These are phyloP conservation scores for Scomberomorus guttatus DNA, from an alignment of 2,797 vertebrate species.

Conservation along the genomic window DNA sequence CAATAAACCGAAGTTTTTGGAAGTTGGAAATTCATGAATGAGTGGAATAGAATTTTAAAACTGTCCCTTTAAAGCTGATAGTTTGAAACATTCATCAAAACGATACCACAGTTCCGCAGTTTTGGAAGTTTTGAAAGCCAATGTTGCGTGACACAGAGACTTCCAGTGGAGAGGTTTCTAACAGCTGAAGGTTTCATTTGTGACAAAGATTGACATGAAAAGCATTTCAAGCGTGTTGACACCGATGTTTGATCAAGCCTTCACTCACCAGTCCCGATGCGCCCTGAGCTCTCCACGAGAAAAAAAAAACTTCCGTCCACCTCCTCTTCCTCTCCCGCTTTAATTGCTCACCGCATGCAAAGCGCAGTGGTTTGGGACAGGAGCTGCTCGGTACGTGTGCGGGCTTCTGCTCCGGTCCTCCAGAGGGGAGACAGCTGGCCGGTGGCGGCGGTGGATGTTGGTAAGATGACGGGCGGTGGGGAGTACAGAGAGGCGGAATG, in stretches of 20 bases:
- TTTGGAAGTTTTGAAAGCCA: neutral
- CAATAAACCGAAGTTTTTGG: neutral
- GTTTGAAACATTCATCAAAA: neutral
- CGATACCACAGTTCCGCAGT: neutral
- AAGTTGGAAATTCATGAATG: neutral
- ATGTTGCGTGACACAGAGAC: neutral
- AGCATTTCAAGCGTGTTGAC: neutral
- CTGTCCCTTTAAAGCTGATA: neutral
- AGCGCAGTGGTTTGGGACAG: constrained; percentile 41
- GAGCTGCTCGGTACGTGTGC: constrained; percentile 7
- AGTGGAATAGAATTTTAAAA: neutral
- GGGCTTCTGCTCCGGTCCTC: constrained; percentile 26
- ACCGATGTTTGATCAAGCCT: neutral
- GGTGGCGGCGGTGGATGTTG: neutral
- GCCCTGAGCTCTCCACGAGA: constrained; percentile 63
- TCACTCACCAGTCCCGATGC: constrained; percentile 82
- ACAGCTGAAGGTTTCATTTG: neutral
- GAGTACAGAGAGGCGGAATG: neutral
- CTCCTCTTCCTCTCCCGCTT: constrained; percentile 64
- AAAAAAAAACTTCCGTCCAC: constrained; percentile 74
- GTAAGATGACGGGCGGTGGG: constrained; percentile 8
- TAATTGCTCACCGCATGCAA: constrained; percentile 71
- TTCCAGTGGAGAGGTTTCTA: neutral
- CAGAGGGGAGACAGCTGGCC: neutral
- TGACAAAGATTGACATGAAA: neutral